Evolutionary conservation across 2,888 invertebrate species (phyloP).

Genomic region (Stegophylla sp.): DNA sequence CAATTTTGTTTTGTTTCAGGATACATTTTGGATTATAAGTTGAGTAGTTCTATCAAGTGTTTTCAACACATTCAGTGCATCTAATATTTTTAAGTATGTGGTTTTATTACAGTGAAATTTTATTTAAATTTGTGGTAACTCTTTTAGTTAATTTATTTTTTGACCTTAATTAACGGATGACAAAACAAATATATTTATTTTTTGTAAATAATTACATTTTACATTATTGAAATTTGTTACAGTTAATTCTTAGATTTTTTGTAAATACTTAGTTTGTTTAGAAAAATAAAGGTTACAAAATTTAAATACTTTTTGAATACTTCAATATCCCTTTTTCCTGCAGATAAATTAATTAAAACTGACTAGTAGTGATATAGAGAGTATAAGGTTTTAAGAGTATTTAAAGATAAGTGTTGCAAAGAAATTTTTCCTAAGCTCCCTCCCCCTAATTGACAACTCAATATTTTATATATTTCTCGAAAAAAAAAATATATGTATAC

Average conservation of each 20-base stretch:
- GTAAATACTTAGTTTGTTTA: conserved; percentile 9
- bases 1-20: conserved; percentile 24
- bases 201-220: background rate
- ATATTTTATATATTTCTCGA: no score
- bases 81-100: conserved; percentile 1
- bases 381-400: no score
- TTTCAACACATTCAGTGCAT: conserved; percentile 13
- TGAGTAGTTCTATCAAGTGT: background rate
- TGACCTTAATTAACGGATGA: background rate
- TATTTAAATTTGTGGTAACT: conserved; percentile 15
- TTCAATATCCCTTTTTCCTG: no score
- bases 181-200: conserved; percentile 15
- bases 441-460: no score
- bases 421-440: no score
- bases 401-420: no score
- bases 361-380: no score
- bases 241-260: conserved; percentile 19
- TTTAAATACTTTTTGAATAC: no score
- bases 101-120: conserved; percentile 7
- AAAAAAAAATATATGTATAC: no score
- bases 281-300: conserved; percentile 3
- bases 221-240: conserved; percentile 1
- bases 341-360: no score
- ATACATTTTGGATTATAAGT: background rate
- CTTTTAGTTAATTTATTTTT: conserved; percentile 13